A percentile compares a stretch with the other conserved stretches of the same genome.
Conservation (phyloP, 2,888 invertebrate genomes). For the Celastrina argiolus region DNA sequence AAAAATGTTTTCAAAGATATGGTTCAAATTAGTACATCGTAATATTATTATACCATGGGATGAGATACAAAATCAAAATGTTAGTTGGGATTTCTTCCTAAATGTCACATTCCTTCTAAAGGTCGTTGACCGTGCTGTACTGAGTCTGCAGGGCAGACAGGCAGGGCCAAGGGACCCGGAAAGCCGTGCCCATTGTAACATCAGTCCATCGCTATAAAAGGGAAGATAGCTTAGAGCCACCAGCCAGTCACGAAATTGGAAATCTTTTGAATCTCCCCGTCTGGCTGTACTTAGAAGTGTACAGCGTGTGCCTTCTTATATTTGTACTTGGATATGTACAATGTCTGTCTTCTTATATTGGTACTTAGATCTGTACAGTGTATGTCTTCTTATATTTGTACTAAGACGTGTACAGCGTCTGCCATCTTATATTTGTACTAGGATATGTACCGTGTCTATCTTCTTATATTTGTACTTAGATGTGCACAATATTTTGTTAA, state of each 20-base stretch:
- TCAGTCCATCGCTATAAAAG: conserved; percentile 28
- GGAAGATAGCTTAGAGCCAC: not conserved
- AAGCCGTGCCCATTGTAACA: conserved; percentile 37
- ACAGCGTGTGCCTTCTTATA: not conserved
- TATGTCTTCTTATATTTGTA: too few relatives aligned
- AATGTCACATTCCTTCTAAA: conserved; percentile 30
- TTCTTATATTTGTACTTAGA: too few relatives aligned
- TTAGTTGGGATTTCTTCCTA: not conserved
- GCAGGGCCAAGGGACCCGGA: conserved; percentile 41
- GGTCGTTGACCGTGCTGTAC: conserved; percentile 34
- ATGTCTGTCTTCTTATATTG: too few relatives aligned
- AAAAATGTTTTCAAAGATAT: too few relatives aligned
- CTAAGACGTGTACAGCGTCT: too few relatives aligned
- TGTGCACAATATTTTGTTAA: too few relatives aligned
- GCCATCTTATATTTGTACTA: too few relatives aligned
- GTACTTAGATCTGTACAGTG: too few relatives aligned
- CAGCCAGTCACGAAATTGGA: conserved; percentile 15
- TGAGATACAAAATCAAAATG: not conserved
- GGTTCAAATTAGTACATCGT: too few relatives aligned
- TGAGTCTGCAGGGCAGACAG: conserved; percentile 21
- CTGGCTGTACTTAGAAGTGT: not conserved
- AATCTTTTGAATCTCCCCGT: conserved; percentile 16
- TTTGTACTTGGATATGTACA: not conserved
- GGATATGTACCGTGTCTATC: too few relatives aligned
- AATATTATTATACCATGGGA: too few relatives aligned